Evolutionary conservation across 1,140 invertebrate species (phyloP).

Genomic region (Drosophila pachea): DNA sequence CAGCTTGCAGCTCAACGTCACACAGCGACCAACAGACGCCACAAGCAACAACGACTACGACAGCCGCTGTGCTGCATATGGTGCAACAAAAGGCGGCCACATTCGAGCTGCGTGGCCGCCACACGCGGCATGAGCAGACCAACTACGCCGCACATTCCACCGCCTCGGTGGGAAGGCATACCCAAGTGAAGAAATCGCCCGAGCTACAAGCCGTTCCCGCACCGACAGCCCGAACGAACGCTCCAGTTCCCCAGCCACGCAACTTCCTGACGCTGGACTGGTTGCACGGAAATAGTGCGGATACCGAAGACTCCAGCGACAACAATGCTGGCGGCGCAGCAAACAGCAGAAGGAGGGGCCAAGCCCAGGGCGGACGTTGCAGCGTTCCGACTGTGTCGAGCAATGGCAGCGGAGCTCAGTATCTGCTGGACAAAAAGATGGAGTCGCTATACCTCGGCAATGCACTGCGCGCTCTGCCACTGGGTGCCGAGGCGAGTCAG

Average conservation of each 20-base stretch:
- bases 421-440: slow-evolving; percentile 78
- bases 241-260: slow-evolving; percentile 59
- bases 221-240: slow-evolving; percentile 45
- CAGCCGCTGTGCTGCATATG: slow-evolving; percentile 58
- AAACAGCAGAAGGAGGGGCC: slow-evolving; percentile 32
- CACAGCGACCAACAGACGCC: slow-evolving; percentile 42
- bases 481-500: slow-evolving; percentile 73
- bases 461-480: slow-evolving; percentile 63
- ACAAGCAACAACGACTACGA: slow-evolving; percentile 15
- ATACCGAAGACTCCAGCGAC: slow-evolving; percentile 73
- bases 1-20: slow-evolving; percentile 48
- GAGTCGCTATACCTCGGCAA: slow-evolving; percentile 74
- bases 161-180: slow-evolving; percentile 50
- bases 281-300: slow-evolving; percentile 68
- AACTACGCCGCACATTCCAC: slow-evolving; percentile 56
- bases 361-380: slow-evolving; percentile 63
- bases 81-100: slow-evolving; percentile 78
- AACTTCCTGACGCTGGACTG: slow-evolving; percentile 72
- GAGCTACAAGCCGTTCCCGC: slow-evolving; percentile 47
- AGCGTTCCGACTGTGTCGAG: slow-evolving; percentile 70
- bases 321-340: slow-evolving; percentile 46
- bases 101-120: slow-evolving; percentile 69
- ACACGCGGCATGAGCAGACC: slow-evolving; percentile 50
- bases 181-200: slow-evolving; percentile 38
- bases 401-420: slow-evolving; percentile 58